These are phyloP conservation scores for Solenopsis invicta DNA, from an alignment of 1,140 invertebrate species.

Conservation along the genomic window DNA sequence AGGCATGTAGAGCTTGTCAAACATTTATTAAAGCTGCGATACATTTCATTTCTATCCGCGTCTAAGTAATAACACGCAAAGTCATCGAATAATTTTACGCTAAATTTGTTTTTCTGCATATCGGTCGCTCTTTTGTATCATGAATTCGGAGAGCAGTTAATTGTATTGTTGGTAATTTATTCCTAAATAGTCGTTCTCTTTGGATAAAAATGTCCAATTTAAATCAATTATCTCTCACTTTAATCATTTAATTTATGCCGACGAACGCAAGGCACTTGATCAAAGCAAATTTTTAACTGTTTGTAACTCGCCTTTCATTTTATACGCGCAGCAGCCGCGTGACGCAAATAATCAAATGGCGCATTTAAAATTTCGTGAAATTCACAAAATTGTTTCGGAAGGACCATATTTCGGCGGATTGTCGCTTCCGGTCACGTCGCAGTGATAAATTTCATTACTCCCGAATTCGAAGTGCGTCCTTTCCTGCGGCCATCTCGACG, in stretches of 20 bases:
- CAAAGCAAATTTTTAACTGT: not conserved
- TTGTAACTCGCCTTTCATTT: not conserved
- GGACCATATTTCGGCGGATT: not conserved
- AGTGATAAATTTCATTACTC: slow-evolving; percentile 50
- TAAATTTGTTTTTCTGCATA: not conserved
- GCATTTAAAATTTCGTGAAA: slow-evolving; percentile 12
- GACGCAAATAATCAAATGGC: not conserved
- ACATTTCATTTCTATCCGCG: not conserved
- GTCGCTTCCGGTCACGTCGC: slow-evolving; percentile 51
- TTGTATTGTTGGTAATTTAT: slow-evolving; percentile 15
- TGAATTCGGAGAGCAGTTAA: slow-evolving; percentile 25
- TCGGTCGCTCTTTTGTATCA: not conserved
- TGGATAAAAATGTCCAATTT: slow-evolving; percentile 1
- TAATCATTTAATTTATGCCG: not conserved
- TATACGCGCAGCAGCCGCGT: not conserved
- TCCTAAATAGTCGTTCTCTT: not conserved
- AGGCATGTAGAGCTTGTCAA: slow-evolving; percentile 3
- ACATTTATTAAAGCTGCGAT: not conserved
- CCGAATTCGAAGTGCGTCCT: slow-evolving; percentile 35
- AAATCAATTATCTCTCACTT: not conserved
- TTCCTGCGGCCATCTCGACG: slow-evolving; percentile 10
- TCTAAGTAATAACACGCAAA: not conserved
- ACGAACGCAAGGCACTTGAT: not conserved
- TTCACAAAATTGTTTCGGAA: not conserved
- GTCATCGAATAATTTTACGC: too few species aligned